A percentile compares a stretch with the other conserved stretches of the same genome.
Evolutionary conservation across 2,113 vertebrate genomes (phyloP).

Genomic region (Hepsetus odoe): DNA sequence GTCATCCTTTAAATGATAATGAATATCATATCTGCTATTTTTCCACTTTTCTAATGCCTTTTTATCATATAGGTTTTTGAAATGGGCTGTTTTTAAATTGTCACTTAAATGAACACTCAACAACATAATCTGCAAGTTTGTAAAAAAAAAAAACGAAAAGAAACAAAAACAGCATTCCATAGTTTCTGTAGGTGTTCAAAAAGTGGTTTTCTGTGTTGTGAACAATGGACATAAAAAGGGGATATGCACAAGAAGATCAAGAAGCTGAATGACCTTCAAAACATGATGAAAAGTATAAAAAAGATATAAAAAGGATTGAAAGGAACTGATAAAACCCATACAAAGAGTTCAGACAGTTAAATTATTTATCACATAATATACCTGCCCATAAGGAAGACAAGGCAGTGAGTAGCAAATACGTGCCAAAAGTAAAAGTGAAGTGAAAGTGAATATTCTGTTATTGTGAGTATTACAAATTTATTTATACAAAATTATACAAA

Average conservation of each 20-base stretch:
- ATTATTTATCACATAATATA: constrained; percentile 54
- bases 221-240: constrained; percentile 10
- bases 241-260: constrained; percentile 26
- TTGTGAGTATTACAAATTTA: too few species aligned
- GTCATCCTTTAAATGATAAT: too few species aligned
- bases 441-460: too few species aligned
- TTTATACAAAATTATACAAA: too few species aligned
- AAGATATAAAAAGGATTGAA: too few species aligned
- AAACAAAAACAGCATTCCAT: background rate
- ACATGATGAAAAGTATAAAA: constrained; percentile 36
- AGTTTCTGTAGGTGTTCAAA: background rate
- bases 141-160: too few species aligned
- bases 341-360: constrained; percentile 42
- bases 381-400: constrained; percentile 33
- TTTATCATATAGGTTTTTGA: too few species aligned
- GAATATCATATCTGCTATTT: too few species aligned
- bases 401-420: background rate
- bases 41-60: too few species aligned
- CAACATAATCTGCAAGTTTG: too few species aligned
- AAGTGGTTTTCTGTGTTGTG: background rate
- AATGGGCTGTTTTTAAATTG: too few species aligned
- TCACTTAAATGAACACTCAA: too few species aligned
- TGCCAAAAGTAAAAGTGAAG: background rate
- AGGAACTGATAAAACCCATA: constrained; percentile 34
- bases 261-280: constrained; percentile 40